Evolutionary conservation across 1,140 invertebrate genomes (phyloP), one percentile per base, ranked within the genome.

Genomic region (Hypsibius dujardini): DNA sequence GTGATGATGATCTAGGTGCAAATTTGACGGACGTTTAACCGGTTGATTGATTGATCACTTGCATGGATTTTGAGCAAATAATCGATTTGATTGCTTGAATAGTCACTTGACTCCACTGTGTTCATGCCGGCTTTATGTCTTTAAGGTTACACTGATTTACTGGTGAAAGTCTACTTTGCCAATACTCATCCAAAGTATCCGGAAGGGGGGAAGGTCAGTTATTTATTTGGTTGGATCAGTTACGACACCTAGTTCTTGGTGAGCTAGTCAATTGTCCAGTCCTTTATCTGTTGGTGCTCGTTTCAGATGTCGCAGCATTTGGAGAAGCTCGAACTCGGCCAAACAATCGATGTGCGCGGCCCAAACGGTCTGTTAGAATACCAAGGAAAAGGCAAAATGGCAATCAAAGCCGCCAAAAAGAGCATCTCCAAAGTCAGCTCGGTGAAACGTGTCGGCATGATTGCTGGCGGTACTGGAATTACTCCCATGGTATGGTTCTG

Each of bases 111-210:
- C n/a, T n/a, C n/a, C n/a, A n/a, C n/a, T n/a, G n/a, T n/a, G n/a
- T n/a, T n/a, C n/a, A n/a, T n/a, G n/a, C n/a, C 50, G 50, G n/a
- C 7, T 7, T 7, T 56, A 56, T 56, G n/a, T 7, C n/a, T 56
- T 56, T 7, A 3, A 67, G 62, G 62, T 3, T 42, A 67, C 45
- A 42, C 42, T 3, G 62, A 67, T 67, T 42, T 67, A 42, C 42
- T 67, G 62, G 62, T 67, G 7, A 77, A 93, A 90, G 88, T 98
- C 0, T 98, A 98, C 78, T 94, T 94, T 79, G 93, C 92, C 83
- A 89, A 94, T 83, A 86, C 89, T 1, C 92, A 98, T 80, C 94
- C 94, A 0, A 95, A 95, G 80, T 98, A 98, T 79, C 95, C 94
- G 0, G 90, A 95, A 46, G 96, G 95, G 73, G 94, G 93, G 46